phyloP scores from a whole-genome alignment of 2,113 vertebrate species.

The Heterochromis multidens region DNA sequence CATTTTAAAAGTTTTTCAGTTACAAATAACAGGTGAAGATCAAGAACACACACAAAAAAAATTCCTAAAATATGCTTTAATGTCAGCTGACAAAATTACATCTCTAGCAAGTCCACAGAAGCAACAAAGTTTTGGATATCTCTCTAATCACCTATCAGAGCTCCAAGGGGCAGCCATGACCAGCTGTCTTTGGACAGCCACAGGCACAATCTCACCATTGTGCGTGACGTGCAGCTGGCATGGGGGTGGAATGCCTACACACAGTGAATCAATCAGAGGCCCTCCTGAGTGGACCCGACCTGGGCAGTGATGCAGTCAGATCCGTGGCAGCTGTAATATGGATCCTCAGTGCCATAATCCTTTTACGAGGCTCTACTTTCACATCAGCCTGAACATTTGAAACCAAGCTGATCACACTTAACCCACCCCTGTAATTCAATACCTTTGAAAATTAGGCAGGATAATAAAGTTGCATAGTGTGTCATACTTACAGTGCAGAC shows the following conservation, averaged over 20 bases:
- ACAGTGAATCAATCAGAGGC: conserved; percentile 61
- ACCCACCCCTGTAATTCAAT: conserved; percentile 10
- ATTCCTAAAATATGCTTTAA: neutral
- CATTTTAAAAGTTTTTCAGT: neutral
- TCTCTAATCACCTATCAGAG: conserved; percentile 14
- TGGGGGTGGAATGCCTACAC: conserved; percentile 49
- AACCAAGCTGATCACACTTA: neutral
- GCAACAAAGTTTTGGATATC: neutral
- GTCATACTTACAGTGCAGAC: conserved; percentile 15
- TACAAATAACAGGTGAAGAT: neutral
- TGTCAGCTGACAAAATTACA: neutral
- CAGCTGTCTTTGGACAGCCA: conserved; percentile 65
- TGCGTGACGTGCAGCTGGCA: conserved; percentile 67
- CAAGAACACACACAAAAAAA: neutral
- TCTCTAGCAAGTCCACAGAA: neutral
- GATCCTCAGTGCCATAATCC: conserved; percentile 34
- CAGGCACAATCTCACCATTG: conserved; percentile 72
- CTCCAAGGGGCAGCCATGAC: conserved; percentile 13
- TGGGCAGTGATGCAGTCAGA: conserved; percentile 36
- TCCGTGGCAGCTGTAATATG: conserved; percentile 60
- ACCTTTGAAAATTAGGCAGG: conserved; percentile 5
- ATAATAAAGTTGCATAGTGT: neutral
- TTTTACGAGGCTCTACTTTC: conserved; percentile 44
- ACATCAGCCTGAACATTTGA: conserved; percentile 17
- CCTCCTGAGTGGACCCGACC: conserved; percentile 39